These are phyloP conservation scores for Drosophila rufa DNA, from an alignment of 1,140 invertebrate species.

Conservation along the genomic window DNA sequence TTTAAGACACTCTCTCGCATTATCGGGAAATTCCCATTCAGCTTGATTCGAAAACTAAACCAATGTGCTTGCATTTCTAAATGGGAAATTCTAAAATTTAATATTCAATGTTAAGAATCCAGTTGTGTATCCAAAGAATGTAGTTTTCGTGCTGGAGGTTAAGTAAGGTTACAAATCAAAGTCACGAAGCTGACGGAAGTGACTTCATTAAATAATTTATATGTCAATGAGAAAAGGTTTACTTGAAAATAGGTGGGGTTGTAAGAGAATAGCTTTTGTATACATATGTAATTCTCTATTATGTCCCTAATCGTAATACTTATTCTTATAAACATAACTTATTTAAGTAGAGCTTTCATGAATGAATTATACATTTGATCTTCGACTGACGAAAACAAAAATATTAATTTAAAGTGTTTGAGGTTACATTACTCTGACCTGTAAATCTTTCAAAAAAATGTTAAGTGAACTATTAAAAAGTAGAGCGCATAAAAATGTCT, in stretches of 20 bases:
- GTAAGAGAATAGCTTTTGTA: not conserved
- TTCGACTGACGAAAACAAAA: not conserved
- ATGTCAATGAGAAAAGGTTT: not conserved
- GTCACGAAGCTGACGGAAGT: slow-evolving; percentile 7
- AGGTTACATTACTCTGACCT: not conserved
- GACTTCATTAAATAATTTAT: not conserved
- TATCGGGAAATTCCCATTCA: not conserved
- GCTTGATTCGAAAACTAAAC: not conserved
- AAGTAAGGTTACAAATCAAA: slow-evolving; percentile 19
- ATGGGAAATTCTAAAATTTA: slow-evolving; percentile 31
- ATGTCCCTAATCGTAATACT: not conserved
- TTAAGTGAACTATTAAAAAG: slow-evolving; percentile 2
- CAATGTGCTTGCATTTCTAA: not conserved
- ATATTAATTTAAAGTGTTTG: not conserved
- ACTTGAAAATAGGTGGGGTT: not conserved
- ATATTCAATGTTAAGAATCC: slow-evolving; percentile 18
- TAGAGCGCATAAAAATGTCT: slow-evolving; percentile 13
- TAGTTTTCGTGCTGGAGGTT: slow-evolving; percentile 6
- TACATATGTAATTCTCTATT: no score
- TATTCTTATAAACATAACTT: not conserved
- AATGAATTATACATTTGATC: not conserved
- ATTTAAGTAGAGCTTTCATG: not conserved
- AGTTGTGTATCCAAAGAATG: slow-evolving; percentile 11
- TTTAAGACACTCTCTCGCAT: not conserved
- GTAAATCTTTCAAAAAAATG: not conserved